phyloP scores from a whole-genome alignment of 2,113 vertebrate species.

The Strix aluco region DNA sequence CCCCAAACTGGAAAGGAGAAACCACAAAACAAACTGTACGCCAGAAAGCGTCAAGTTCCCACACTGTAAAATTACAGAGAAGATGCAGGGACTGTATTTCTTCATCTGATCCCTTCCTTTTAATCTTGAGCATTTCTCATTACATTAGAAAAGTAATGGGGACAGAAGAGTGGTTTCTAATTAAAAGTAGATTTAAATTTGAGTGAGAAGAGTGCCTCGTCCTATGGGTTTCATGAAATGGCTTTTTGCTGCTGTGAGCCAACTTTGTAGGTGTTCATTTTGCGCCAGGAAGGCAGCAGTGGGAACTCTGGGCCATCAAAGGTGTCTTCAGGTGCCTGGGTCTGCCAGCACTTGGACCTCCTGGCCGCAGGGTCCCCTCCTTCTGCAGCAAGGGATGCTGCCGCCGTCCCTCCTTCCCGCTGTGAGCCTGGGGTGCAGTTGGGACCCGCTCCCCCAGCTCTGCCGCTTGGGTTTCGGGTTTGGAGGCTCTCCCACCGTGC shows the following conservation, averaged over 20 bases:
- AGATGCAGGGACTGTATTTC: not conserved
- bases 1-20: not conserved
- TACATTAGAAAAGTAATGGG: not conserved
- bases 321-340: not conserved
- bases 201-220: not conserved
- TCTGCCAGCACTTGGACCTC: not conserved
- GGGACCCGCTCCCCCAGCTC: accelerated
- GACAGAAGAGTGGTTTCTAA: not conserved
- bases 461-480: not conserved
- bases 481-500: not conserved
- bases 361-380: not conserved
- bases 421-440: accelerated
- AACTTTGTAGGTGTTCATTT: not conserved
- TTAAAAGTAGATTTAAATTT: not conserved
- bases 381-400: not conserved
- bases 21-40: not conserved
- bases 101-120: not conserved
- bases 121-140: not conserved
- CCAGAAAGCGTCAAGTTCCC: not conserved
- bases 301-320: not conserved
- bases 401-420: not conserved
- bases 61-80: not conserved
- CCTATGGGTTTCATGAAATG: not conserved
- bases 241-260: not conserved
- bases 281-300: not conserved